A percentile compares a stretch with the other conserved stretches of the same genome.
phyloP scores from a whole-genome alignment of 1,140 invertebrate species.

The Hesperophylax magnus region DNA sequence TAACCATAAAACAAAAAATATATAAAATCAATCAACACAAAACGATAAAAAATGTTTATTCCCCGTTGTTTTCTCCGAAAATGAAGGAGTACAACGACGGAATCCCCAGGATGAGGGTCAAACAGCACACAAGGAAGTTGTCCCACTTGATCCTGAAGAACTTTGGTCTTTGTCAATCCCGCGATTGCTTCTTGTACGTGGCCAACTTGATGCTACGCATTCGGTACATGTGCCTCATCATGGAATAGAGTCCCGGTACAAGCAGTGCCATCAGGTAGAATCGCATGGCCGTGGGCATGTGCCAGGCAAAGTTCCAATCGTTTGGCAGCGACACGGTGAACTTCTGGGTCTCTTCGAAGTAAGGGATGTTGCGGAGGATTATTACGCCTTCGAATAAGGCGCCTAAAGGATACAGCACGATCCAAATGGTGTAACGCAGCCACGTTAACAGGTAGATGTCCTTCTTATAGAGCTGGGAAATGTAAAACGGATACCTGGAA shows the following conservation, averaged over 20 bases:
- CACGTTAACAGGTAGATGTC: constrained; percentile 88
- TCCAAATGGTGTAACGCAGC: constrained; percentile 94
- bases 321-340: constrained; percentile 88
- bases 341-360: constrained; percentile 87
- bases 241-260: constrained; percentile 80
- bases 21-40: too few species aligned
- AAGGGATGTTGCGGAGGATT: constrained; percentile 86
- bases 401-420: constrained; percentile 91
- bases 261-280: constrained; percentile 84
- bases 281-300: constrained; percentile 85
- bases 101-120: constrained; percentile 9
- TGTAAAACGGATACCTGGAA: constrained; percentile 92
- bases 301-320: constrained; percentile 87
- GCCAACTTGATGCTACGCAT: constrained; percentile 75
- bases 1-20: too few species aligned
- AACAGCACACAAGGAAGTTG: constrained; percentile 1
- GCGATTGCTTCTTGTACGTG: constrained; percentile 38
- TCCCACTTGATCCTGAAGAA: constrained; percentile 4
- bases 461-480: constrained; percentile 83
- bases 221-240: constrained; percentile 87
- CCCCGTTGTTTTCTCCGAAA: neutral
- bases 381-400: constrained; percentile 90
- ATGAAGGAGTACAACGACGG: neutral
- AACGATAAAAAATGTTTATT: neutral
- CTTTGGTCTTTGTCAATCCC: constrained; percentile 25